Percentiles rank a stretch among this genome's conserved stretches.
phyloP scores from a whole-genome alignment of 1,140 invertebrate genomes.

The Euura lappo region DNA sequence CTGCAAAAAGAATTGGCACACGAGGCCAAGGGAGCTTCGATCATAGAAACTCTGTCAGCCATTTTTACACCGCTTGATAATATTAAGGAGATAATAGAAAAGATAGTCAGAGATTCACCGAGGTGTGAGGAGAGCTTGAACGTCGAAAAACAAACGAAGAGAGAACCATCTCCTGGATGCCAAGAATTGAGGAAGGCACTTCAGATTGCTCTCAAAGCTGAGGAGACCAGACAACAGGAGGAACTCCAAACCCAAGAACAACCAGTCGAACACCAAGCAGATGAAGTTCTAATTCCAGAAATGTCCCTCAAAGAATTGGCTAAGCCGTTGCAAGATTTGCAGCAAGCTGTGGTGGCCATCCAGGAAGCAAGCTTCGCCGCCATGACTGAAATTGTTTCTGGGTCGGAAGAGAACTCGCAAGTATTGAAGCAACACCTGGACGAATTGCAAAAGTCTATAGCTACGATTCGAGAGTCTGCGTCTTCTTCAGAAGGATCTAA shows the following conservation, averaged over 20 bases:
- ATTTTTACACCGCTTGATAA: slow-evolving; percentile 41
- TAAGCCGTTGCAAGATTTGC: slow-evolving; percentile 18
- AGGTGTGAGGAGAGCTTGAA: slow-evolving; percentile 2
- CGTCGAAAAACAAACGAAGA: slow-evolving; percentile 4
- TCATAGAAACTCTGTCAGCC: slow-evolving; percentile 48
- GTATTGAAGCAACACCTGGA: not conserved
- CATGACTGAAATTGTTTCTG: not conserved
- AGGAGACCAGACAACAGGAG: not conserved
- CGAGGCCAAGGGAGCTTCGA: slow-evolving; percentile 41
- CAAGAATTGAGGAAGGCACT: slow-evolving; percentile 9
- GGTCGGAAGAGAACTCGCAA: not conserved
- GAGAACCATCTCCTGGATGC: slow-evolving; percentile 5
- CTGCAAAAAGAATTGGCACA: slow-evolving; percentile 32
- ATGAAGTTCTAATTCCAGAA: slow-evolving; percentile 41
- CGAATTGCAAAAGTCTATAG: slow-evolving; percentile 1
- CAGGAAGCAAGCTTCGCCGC: slow-evolving; percentile 2
- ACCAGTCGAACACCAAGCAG: slow-evolving; percentile 23
- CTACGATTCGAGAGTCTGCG: not conserved
- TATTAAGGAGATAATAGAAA: slow-evolving; percentile 34
- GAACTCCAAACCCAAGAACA: not conserved
- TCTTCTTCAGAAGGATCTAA: not conserved
- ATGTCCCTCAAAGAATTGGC: slow-evolving; percentile 15
- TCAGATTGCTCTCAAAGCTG: not conserved
- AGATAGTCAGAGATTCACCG: not conserved
- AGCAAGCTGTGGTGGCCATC: slow-evolving; percentile 12